Conservation (phyloP, 2,113 vertebrate genomes). For the Syrmaticus mikado region DNA sequence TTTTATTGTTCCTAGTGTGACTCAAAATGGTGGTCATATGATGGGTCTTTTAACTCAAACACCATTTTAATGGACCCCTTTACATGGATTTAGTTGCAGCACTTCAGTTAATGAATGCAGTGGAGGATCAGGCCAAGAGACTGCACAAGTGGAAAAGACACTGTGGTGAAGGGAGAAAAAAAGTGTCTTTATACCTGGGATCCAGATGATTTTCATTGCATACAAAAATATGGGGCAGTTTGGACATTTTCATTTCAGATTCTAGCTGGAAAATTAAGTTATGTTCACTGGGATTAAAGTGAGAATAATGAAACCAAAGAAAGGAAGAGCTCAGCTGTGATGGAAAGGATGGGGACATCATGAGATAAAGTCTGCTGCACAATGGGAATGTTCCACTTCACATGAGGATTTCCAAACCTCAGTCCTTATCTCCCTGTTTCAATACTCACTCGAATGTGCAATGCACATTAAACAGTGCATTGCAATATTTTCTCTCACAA, state of each 20-base stretch:
- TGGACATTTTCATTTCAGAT: background rate
- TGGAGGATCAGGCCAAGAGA: background rate
- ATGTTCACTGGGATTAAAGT: background rate
- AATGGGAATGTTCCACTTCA: accelerated
- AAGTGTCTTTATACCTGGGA: background rate
- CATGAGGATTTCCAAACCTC: background rate
- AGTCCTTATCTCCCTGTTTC: background rate
- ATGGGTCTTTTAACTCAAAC: background rate
- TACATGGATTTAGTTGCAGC: background rate
- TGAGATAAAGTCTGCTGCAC: background rate
- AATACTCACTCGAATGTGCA: too few species aligned
- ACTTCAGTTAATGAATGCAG: accelerated
- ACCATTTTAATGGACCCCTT: background rate
- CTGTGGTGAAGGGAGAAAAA: background rate
- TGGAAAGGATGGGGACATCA: background rate
- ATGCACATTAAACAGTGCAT: background rate
- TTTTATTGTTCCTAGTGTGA: background rate
- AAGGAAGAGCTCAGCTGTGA: background rate
- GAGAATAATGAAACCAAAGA: background rate
- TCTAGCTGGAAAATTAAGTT: background rate
- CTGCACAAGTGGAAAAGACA: background rate
- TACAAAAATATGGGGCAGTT: background rate
- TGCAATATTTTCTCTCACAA: background rate
- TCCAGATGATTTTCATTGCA: background rate
- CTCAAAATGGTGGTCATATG: background rate